Base-by-base conservation (phyloP, 1,140 invertebrate species). In the Dendroctonus ponderosae region DNA sequence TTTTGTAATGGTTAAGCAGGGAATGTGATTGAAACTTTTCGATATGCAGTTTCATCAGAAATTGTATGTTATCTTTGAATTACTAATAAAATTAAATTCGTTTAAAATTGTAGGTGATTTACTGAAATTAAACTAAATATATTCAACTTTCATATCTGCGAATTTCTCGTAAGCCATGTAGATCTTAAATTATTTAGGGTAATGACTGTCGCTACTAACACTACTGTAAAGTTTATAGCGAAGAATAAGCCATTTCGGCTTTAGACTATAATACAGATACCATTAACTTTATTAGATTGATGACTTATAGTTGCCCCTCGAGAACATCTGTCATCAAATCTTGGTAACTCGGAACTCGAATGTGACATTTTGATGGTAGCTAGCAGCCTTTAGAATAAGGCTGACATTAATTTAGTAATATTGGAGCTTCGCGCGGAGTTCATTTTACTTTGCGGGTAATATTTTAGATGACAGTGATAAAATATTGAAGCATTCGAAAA, bases 281-380 rank as follows among this genome's bases (percentile, higher is more conserved):
- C 39, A 57, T 42, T 43, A 57, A 57, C n/a, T 43, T 57, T 57
- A 41, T 40, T 57, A 57, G 54, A 57, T 57, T 57, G 54, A 57
- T 57, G 54, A 57, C 54, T 57, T 57, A 57, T 43, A 57, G 52
- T 57, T 57, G 14, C 54, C 54, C 54, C 54, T 57, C 14, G 54
- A 57, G 54, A 42, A 57, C 54, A 57, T 57, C 54, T 57, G 38
- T 57, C 40, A 57, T 57, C 41, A 43, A 44, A 43, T 15, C 54
- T 15, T 57, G 39, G 54, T 43, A 57, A 57, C 39, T 41, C 39
- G 39, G n/a, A 12, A n/a, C 39, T 12, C 26, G 38, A 37, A 54
- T 54, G 12, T 54, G 52, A 54, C 52, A 52, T 26, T 52, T 52
- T 12, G 38, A 39, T 39, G 52, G 11, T 57, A 57, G 9, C 39